phyloP scores from a whole-genome alignment of 2,113 vertebrate genomes.

The Hipposideros armiger region DNA sequence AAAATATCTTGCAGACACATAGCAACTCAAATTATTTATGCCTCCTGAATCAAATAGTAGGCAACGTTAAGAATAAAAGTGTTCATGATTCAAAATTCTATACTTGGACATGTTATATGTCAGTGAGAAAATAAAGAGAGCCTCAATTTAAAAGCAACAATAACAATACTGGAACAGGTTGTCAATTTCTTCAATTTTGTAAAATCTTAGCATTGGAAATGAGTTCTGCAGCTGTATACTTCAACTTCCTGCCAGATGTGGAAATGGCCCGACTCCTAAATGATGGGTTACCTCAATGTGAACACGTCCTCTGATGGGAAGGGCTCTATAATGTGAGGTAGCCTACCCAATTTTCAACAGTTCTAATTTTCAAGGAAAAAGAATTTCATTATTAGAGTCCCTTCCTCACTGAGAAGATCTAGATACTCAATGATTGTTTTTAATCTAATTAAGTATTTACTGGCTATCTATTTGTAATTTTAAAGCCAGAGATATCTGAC shows the following conservation, averaged over 20 bases:
- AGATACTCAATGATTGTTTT: conserved; percentile 18
- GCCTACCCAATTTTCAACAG: background rate
- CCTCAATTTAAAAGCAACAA: background rate
- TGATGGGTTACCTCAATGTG: background rate
- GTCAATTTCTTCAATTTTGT: conserved; percentile 22
- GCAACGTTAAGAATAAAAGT: conserved; percentile 30
- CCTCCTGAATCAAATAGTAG: background rate
- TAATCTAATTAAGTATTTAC: background rate
- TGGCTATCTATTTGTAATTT: background rate
- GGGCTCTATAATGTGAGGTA: background rate
- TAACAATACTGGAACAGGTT: background rate
- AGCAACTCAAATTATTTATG: conserved; percentile 28
- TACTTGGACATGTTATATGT: background rate
- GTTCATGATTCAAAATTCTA: conserved; percentile 8
- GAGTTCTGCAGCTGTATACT: background rate
- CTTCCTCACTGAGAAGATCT: background rate
- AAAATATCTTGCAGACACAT: background rate
- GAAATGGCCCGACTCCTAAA: background rate
- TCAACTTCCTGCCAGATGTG: background rate
- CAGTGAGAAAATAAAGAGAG: background rate
- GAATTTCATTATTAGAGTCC: background rate
- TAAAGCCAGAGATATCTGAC: conserved; percentile 6
- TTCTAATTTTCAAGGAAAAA: conserved; percentile 46
- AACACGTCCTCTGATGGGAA: background rate
- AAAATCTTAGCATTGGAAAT: conserved; percentile 17